Base-by-base conservation (phyloP, 2,113 vertebrate species). In the Erpornis zantholeuca region DNA sequence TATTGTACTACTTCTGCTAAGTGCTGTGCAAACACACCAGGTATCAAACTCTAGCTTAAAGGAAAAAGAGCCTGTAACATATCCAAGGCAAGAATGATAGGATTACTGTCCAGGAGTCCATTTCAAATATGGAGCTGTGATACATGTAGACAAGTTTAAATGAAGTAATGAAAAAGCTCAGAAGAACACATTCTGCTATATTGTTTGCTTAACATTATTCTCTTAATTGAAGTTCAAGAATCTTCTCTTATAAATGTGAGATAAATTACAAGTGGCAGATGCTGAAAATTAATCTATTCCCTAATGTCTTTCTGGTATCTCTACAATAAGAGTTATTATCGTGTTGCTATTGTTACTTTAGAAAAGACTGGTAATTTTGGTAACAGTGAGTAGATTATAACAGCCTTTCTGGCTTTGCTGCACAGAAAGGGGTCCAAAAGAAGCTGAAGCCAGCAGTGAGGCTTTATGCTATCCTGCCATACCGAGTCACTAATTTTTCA, bases 301-400 rank as follows among this genome's bases (percentile, higher is more conserved):
- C 42, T 82, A 60, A 86, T 38, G 71, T 52, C 54, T 73, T 92
- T 76, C 63, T 59, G 61, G 35, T 90, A 90, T 90, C 49, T 65
- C 54, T 66, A 54, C 68, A 92, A 88, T 54, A 87, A 28, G 68
- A 87, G 66, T 83, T 94, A 90, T 94, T 94, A 90, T 82, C 3
- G 2, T 8, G 6, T 92, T 95, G 40, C 72, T 86, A 88, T 91
- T 91, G 89, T 86, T 88, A 73, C 27, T 92, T 83, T 42, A 92
- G 88, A 60, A 92, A 92, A 90, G 85, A 77, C 59, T 92, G 54
- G 79, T 59, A 86, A 90, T 95, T 94, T 90, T 90, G 42, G 54
- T 92, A 94, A 82, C 90, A 93, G 79, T 63, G 79, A 92, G 90
- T 92, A 76, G 88, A 95, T 90, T 90, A 77, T 92, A 97, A 90